phyloP scores from a whole-genome alignment of 1,140 invertebrate genomes.

The Bombus turneri region DNA sequence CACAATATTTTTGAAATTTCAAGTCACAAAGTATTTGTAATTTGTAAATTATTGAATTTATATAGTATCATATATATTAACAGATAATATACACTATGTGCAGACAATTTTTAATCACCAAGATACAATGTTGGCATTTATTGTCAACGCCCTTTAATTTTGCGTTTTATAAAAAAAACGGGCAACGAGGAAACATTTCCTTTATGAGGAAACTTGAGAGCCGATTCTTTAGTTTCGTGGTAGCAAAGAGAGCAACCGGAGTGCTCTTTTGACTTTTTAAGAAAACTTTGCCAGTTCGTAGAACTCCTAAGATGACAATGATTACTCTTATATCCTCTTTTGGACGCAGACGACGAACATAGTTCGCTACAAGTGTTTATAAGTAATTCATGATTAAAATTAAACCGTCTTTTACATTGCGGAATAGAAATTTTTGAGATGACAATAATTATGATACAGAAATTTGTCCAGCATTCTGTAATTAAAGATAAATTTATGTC shows the following conservation, averaged over 20 bases:
- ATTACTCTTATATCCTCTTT: background rate
- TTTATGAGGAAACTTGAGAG: background rate
- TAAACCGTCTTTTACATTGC: background rate
- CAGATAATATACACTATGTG: background rate
- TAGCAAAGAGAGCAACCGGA: background rate
- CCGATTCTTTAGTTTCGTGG: background rate
- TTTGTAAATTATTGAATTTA: background rate
- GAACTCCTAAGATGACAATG: background rate
- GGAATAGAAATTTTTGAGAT: background rate
- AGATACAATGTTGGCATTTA: background rate
- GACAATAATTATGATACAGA: background rate
- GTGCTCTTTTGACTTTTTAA: background rate
- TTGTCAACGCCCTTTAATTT: background rate
- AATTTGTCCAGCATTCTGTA: background rate
- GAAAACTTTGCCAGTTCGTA: constrained; percentile 15
- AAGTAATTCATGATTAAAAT: background rate
- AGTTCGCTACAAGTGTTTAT: background rate
- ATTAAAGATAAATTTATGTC: background rate
- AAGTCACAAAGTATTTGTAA: background rate
- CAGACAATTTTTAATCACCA: background rate
- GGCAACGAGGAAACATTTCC: background rate
- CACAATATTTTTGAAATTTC: background rate
- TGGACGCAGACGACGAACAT: background rate
- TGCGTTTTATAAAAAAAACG: background rate
- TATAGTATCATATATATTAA: too few species aligned